Percentiles rank a stretch among this genome's conserved stretches.
phyloP scores from a whole-genome alignment of 2,797 vertebrate species.

The Ficedula albicollis region DNA sequence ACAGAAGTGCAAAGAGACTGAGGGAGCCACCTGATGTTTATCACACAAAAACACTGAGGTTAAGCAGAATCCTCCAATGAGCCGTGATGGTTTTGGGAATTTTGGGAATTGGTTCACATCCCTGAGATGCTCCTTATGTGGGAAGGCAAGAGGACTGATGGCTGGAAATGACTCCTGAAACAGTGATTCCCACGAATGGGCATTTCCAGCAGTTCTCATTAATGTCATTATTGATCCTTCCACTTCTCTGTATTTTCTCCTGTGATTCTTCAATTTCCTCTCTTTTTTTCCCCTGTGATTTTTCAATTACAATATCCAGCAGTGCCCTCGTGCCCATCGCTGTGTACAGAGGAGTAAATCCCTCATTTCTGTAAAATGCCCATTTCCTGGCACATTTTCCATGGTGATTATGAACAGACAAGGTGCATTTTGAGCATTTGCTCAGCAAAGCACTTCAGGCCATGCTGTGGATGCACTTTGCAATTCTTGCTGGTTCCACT shows the following conservation, averaged over 20 bases:
- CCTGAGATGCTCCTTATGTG: not conserved
- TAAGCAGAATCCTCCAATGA: not conserved
- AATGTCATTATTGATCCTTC: not conserved
- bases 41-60: fast-evolving
- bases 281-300: not conserved
- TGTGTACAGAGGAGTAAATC: not conserved
- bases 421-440: not conserved
- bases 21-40: not conserved
- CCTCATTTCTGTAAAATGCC: not conserved
- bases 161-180: not conserved
- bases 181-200: not conserved
- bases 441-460: not conserved
- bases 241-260: not conserved
- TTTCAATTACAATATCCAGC: not conserved
- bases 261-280: not conserved
- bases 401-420: not conserved
- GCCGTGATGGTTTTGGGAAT: fast-evolving
- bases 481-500: not conserved
- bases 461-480: not conserved
- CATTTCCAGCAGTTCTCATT: not conserved
- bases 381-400: not conserved
- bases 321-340: not conserved
- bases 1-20: not conserved
- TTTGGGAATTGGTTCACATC: not conserved
- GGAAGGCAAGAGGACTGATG: fast-evolving